Conservation (phyloP, 2,888 invertebrate genomes). For the Cybosia mesomella region DNA sequence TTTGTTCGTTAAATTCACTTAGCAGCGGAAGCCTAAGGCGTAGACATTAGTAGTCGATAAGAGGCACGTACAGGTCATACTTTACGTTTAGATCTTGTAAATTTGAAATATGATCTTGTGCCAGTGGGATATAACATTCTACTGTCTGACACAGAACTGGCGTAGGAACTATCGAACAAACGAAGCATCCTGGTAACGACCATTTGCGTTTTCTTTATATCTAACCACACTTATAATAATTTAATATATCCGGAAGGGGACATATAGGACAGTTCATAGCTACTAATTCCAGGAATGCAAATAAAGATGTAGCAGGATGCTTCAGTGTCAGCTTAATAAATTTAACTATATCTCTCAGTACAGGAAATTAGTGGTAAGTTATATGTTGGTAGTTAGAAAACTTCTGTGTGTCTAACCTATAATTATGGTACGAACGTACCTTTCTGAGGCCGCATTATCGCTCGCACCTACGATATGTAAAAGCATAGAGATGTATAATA, state of each 20-base stretch:
- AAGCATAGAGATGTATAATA: conserved; percentile 53
- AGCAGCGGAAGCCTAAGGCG: conserved; percentile 69
- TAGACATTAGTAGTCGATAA: conserved; percentile 51
- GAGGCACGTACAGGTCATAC: conserved; percentile 65
- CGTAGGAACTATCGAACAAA: conserved; percentile 45
- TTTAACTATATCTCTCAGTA: conserved; percentile 85
- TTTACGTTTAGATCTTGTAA: conserved; percentile 59
- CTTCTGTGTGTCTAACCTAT: conserved; percentile 67
- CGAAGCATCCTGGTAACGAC: conserved; percentile 49
- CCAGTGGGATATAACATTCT: conserved; percentile 55
- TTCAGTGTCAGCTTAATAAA: conserved; percentile 67
- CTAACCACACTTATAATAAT: conserved; percentile 4
- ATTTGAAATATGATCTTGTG: conserved; percentile 68
- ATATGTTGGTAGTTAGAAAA: conserved; percentile 78
- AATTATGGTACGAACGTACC: conserved; percentile 19
- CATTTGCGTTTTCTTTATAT: conserved; percentile 5
- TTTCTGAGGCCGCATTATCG: conserved; percentile 30
- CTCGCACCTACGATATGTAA: conserved; percentile 50
- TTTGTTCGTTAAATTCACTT: conserved; percentile 41
- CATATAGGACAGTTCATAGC: conserved; percentile 8
- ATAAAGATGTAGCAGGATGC: conserved; percentile 49
- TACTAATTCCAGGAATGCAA: background rate
- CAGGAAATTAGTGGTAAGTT: conserved; percentile 84
- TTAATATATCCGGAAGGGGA: background rate
- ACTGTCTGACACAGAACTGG: conserved; percentile 53